Evolutionary conservation across 2,113 vertebrate species (phyloP), one percentile per base, ranked within the genome.

Genomic region (Strigops habroptila): DNA sequence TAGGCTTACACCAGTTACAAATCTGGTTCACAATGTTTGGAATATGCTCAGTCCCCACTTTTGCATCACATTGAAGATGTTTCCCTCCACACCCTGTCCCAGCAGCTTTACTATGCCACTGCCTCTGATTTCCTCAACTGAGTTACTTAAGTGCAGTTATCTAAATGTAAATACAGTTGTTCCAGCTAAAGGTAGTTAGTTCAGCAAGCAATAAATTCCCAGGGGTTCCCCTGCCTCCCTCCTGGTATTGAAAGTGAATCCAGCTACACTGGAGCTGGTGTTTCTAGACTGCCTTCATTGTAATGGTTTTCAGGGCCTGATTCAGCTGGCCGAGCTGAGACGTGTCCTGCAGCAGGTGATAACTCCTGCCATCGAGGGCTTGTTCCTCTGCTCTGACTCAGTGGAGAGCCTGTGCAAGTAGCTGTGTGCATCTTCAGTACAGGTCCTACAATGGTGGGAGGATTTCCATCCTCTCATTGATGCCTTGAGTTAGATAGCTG

Each of bases 401-500:
- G 7, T 2, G 2, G 18, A 3, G 7, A 77, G 3, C 37, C 39
- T 70, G 44, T 51, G 25, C 25, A 37, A 73, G 37, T 14, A 78
- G 41, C n/a, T 70, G 41, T 3, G 4, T 39, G 10, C 0, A 0
- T 43, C 35, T 41, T 77, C 41, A 39, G 41, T 22, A 55, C 21
- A 44, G 37, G 27, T 74, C 30, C 63, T 60, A 52, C 43, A 68
- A n/a, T 76, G 16, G 2, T 79, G 21, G 48, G 46, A 67, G n/a
- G 31, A 82, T 67, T 79, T 12, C 23, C 16, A 21, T 48, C 31
- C 18, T 46, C 5, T 5, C 53, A 31, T 2, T n/a, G 24, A 59
- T 28, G 35, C 18, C 0, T 0, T 35, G 33, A 64, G 37, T 53
- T n/a, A 28, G 63, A 28, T 39, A 46, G 6, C 8, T 73, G 23